Evolutionary conservation across 92 coral and sea anemone species (phyloP).

Genomic region (Paramuricea clavata): DNA sequence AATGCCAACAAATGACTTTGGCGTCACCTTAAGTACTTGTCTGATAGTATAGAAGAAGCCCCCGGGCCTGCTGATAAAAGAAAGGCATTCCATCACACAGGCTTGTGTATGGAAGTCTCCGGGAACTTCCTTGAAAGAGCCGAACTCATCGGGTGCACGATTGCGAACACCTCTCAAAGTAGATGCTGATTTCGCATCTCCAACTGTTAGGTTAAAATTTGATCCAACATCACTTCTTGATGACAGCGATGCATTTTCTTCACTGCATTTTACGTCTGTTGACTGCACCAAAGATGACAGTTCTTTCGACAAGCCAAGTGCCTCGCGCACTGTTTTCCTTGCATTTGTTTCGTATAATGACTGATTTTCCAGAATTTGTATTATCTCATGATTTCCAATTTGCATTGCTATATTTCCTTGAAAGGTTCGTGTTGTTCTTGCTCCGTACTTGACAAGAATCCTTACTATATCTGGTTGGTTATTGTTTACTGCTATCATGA

Average conservation of each 20-base stretch:
- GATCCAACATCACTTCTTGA: too few species aligned
- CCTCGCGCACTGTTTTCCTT: too few species aligned
- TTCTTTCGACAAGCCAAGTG: too few species aligned
- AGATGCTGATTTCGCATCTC: conserved; percentile 16
- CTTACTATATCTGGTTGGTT: background rate
- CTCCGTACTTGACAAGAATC: conserved; percentile 16
- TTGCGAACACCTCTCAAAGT: background rate
- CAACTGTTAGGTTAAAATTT: too few species aligned
- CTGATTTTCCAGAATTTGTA: background rate
- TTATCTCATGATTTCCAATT: background rate
- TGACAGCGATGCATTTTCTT: too few species aligned
- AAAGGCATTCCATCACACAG: conserved; percentile 36
- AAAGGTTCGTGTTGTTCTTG: conserved; percentile 29
- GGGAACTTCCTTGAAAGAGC: conserved; percentile 1
- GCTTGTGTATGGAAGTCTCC: conserved; percentile 38
- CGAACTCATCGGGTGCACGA: conserved; percentile 22
- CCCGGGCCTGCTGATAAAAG: conserved; percentile 15
- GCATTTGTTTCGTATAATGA: background rate
- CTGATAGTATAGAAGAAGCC: conserved; percentile 22
- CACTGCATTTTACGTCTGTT: background rate
- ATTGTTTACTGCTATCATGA: conserved; percentile 14
- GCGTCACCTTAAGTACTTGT: conserved; percentile 23
- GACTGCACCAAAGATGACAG: background rate
- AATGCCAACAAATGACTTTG: conserved; percentile 34
- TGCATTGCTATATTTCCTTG: conserved; percentile 12